phyloP scores from a whole-genome alignment of 64 coral and sea anemone species.

The Actinia equina region DNA sequence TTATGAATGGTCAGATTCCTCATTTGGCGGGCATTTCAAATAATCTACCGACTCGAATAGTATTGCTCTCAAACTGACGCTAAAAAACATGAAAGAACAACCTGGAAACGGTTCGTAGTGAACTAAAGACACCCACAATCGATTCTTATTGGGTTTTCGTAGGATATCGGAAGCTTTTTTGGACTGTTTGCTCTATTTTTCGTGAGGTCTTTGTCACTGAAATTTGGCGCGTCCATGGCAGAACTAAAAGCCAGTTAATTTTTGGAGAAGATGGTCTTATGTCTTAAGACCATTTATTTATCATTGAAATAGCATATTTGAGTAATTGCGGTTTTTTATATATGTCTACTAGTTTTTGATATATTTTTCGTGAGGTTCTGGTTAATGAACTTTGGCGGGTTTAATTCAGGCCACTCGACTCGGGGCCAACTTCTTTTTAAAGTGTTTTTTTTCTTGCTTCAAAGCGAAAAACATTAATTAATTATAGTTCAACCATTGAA shows the following conservation, averaged over 20 bases:
- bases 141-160: not conserved
- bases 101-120: not conserved
- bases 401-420: too few relatives aligned
- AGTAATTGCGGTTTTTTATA: too few relatives aligned
- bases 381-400: too few relatives aligned
- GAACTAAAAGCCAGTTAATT: too few relatives aligned
- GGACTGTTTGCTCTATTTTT: not conserved
- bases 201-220: not conserved
- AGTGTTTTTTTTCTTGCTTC: too few relatives aligned
- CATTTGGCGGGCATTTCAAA: slow-evolving; percentile 27
- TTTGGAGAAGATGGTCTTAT: not conserved
- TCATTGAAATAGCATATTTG: too few relatives aligned
- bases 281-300: too few relatives aligned
- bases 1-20: not conserved
- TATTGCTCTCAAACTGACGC: not conserved
- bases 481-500: too few relatives aligned
- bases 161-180: not conserved
- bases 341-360: too few relatives aligned
- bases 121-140: not conserved
- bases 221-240: not conserved
- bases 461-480: too few relatives aligned
- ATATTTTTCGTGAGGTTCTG: too few relatives aligned
- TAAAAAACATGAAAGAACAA: slow-evolving; percentile 9
- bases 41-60: not conserved
- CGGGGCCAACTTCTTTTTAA: too few relatives aligned